Evolutionary conservation across 2,113 vertebrate species (phyloP), one percentile per base, ranked within the genome.

Genomic region (human (Homo sapiens)): DNA sequence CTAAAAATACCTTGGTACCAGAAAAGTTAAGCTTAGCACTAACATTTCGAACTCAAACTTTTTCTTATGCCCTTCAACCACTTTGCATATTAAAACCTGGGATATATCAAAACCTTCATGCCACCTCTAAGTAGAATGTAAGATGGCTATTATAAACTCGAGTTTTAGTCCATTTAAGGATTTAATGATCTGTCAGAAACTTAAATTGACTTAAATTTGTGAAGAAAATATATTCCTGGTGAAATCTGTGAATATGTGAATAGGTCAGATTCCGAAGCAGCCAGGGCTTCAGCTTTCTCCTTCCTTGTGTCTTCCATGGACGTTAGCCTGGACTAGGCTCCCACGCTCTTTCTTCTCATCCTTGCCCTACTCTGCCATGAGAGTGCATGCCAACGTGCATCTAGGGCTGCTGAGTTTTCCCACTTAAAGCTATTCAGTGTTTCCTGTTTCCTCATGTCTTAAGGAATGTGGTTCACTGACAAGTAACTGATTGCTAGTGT

Each of bases 141-240:
- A 97, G 95, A 76, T 79, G 52, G 96, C 82, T 97, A 94, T 97
- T 97, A 94, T 89, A 93, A 72, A 73, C 72, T 80, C 84, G 82
- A 43, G 93, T 97, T 89, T 98, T 97, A 97, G 85, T 96, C 61
- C 95, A 97, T 97, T 98, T 95, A 96, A 97, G 89, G 93, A 95
- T 96, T 97, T 97, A 97, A 96, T 93, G 95, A 96, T 91, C 96
- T 97, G 95, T 97, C 93, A 80, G 86, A 95, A 97, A 75, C 78
- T 91, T 87, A 96, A 93, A 96, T 73, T 89, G 91, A 96, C 78
- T 96, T 82, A 96, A 50, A 93, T 93, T 82, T 89, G 72, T 75
- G 57, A 35, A 96, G 32, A 68, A 35, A 90, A 94, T 73, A 35
- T 40, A 70, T 82, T 50, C 2, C n/a, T 75, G 43, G 78, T 72